These are phyloP conservation scores for Yponomeuta malinellus DNA, from an alignment of 2,888 invertebrate genomes.

Conservation along the genomic window DNA sequence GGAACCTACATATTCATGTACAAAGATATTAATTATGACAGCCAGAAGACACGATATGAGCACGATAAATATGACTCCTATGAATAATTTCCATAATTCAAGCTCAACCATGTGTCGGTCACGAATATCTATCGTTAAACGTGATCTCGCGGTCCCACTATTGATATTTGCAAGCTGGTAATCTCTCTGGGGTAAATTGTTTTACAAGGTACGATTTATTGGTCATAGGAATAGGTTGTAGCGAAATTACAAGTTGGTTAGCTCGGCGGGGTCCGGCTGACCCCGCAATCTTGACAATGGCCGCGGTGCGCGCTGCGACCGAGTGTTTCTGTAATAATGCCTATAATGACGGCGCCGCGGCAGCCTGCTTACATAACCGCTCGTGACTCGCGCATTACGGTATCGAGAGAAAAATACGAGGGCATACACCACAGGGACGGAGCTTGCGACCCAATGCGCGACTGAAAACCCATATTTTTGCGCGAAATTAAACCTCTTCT, in stretches of 20 bases:
- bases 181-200: constrained; percentile 49
- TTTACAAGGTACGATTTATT: constrained; percentile 66
- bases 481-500: too few species aligned
- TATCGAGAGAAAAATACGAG: constrained; percentile 65
- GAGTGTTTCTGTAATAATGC: constrained; percentile 65
- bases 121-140: constrained; percentile 55
- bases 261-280: constrained; percentile 54
- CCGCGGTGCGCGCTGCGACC: constrained; percentile 40
- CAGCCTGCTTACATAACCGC: constrained; percentile 73
- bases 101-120: constrained; percentile 57
- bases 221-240: constrained; percentile 59
- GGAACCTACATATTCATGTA: background rate
- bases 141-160: constrained; percentile 44
- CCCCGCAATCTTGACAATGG: constrained; percentile 76
- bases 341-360: constrained; percentile 68
- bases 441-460: constrained; percentile 20
- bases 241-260: constrained; percentile 67
- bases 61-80: constrained; percentile 41
- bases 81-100: constrained; percentile 65
- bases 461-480: background rate
- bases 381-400: constrained; percentile 75
- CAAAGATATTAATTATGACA: constrained; percentile 7
- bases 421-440: constrained; percentile 43
- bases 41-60: constrained; percentile 24
- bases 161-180: constrained; percentile 24